A percentile compares a stretch with the other conserved stretches of the same genome.
phyloP scores from a whole-genome alignment of 2,888 invertebrate species.

The Gandaritis pyraliata region DNA sequence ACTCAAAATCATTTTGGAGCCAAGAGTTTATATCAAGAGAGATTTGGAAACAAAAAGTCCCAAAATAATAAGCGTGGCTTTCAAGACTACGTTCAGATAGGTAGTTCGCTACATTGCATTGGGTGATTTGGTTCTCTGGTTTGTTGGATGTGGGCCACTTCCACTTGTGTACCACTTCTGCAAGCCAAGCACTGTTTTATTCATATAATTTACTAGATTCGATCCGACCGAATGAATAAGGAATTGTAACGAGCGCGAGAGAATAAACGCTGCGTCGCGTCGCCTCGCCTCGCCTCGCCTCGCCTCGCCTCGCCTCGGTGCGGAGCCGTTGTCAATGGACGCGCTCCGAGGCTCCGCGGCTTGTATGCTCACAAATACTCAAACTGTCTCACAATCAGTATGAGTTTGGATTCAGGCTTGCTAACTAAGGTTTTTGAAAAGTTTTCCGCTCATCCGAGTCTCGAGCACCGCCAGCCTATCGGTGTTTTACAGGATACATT shows the following conservation, averaged over 20 bases:
- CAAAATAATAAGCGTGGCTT: neutral
- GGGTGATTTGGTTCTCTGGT: neutral
- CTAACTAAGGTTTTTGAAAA: too few relatives aligned
- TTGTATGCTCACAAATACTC: too few relatives aligned
- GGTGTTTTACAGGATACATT: too few relatives aligned
- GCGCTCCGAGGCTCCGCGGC: too few relatives aligned
- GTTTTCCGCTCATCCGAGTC: too few relatives aligned
- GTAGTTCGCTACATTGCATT: neutral
- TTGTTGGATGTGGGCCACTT: neutral
- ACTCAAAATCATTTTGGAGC: too few relatives aligned
- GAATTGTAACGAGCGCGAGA: conserved; percentile 40
- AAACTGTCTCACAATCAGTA: too few relatives aligned
- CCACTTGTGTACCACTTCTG: neutral
- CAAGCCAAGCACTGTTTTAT: conserved; percentile 37
- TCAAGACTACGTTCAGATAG: neutral
- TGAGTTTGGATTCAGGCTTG: too few relatives aligned
- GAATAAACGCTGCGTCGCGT: conserved; percentile 29
- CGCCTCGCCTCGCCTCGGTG: too few relatives aligned
- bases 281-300: too few relatives aligned
- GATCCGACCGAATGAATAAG: conserved; percentile 42
- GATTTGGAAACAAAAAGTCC: neutral
- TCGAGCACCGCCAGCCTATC: too few relatives aligned
- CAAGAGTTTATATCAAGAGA: too few relatives aligned
- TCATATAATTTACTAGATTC: conserved; percentile 44
- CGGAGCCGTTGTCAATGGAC: neutral